These are phyloP conservation scores for Albula glossodonta DNA, from an alignment of 2,113 vertebrate genomes.

Conservation along the genomic window DNA sequence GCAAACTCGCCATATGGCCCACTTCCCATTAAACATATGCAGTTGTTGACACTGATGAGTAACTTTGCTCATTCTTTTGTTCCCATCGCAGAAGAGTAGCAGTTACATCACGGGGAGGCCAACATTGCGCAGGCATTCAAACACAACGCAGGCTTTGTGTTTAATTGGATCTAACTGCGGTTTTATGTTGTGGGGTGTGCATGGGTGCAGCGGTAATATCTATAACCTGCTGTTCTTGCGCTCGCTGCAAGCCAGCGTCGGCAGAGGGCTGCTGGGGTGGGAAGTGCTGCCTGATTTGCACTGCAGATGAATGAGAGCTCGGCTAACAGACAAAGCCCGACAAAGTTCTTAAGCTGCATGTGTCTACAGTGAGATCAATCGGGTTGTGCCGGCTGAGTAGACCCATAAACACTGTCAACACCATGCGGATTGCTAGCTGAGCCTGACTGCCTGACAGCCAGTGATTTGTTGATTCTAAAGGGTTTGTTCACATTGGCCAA, in stretches of 20 bases:
- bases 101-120: not conserved
- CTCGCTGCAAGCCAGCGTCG: not conserved
- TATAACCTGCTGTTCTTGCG: not conserved
- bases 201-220: not conserved
- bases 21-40: not conserved
- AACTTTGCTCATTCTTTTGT: not conserved
- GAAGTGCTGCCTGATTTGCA: not conserved
- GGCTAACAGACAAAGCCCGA: not conserved
- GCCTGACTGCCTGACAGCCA: too few relatives aligned
- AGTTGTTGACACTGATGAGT: conserved; percentile 1
- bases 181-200: not conserved
- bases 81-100: not conserved
- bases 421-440: too few relatives aligned
- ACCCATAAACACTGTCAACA: too few relatives aligned
- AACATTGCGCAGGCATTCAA: not conserved
- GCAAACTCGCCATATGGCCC: not conserved
- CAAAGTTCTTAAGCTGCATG: not conserved
- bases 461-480: too few relatives aligned
- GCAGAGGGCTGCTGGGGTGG: not conserved
- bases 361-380: not conserved
- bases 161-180: not conserved
- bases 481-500: too few relatives aligned
- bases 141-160: conserved; percentile 2
- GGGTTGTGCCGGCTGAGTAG: too few relatives aligned
- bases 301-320: not conserved